phyloP scores from a whole-genome alignment of 2,797 vertebrate genomes.

The Oophaga sylvatica region DNA sequence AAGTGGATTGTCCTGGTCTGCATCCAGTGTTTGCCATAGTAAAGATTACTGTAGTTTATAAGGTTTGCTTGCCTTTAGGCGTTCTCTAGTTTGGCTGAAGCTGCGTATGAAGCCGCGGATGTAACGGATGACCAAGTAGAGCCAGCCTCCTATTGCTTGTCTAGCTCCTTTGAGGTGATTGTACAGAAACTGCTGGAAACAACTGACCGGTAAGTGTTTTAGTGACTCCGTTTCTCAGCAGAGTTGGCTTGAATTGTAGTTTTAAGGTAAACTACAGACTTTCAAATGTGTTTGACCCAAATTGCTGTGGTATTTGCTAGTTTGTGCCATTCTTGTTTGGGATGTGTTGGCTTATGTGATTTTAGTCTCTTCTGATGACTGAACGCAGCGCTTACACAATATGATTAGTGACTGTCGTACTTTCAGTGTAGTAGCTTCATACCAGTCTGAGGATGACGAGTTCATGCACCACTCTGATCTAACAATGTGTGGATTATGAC shows the following conservation, averaged over 20 bases:
- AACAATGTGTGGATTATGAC: conserved; percentile 33
- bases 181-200: conserved; percentile 98
- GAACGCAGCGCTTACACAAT: no score
- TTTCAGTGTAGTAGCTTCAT: neutral
- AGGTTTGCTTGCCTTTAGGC: conserved; percentile 75
- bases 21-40: conserved; percentile 7
- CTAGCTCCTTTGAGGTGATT: conserved; percentile 94
- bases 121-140: conserved; percentile 95
- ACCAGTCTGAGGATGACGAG: conserved; percentile 21
- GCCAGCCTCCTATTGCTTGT: conserved; percentile 94
- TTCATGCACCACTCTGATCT: conserved; percentile 50
- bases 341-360: no score
- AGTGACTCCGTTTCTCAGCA: no score
- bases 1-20: conserved; percentile 55
- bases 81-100: conserved; percentile 96
- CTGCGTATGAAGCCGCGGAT: conserved; percentile 95
- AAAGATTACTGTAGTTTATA: neutral
- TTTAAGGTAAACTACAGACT: no score
- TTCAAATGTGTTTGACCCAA: no score
- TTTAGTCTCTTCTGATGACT: no score
- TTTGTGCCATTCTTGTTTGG: no score
- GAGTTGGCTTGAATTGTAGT: no score
- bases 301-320: no score
- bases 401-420: neutral
- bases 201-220: conserved; percentile 83